phyloP scores from a whole-genome alignment of 2,113 vertebrate species.

The Eonycteris spelaea region DNA sequence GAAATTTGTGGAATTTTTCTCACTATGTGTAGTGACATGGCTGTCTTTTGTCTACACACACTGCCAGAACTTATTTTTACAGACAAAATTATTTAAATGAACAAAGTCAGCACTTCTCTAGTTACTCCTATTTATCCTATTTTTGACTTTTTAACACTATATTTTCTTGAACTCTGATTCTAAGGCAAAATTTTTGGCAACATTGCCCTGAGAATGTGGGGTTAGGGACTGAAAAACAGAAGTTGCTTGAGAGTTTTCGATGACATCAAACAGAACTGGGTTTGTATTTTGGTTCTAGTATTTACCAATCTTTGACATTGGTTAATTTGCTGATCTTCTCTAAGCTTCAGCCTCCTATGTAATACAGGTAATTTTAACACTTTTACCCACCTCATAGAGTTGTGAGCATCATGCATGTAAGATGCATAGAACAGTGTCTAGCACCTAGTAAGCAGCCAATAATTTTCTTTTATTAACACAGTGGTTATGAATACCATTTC shows the following conservation, averaged over 20 bases:
- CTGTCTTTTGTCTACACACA: neutral
- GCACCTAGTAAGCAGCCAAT: neutral
- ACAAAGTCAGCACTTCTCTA: neutral
- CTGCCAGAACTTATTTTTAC: neutral
- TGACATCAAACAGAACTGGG: neutral
- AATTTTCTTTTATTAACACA: neutral
- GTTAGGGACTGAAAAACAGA: neutral
- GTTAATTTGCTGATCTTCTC: neutral
- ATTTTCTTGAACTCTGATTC: neutral
- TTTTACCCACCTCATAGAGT: too few species aligned
- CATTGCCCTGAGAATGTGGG: neutral
- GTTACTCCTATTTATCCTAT: neutral
- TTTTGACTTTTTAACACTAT: neutral
- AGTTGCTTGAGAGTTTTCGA: neutral
- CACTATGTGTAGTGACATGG: rapidly evolving
- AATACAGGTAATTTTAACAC: neutral
- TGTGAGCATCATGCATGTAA: neutral
- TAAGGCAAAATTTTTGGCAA: neutral
- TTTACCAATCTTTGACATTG: neutral
- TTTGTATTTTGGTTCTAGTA: neutral
- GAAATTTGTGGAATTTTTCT: neutral
- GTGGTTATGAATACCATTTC: neutral
- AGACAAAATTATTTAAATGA: neutral
- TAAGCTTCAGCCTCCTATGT: neutral
- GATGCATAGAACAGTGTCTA: neutral